These are phyloP conservation scores for Microcebus griseorufus DNA, from an alignment of 2,113 vertebrate species.

Conservation along the genomic window DNA sequence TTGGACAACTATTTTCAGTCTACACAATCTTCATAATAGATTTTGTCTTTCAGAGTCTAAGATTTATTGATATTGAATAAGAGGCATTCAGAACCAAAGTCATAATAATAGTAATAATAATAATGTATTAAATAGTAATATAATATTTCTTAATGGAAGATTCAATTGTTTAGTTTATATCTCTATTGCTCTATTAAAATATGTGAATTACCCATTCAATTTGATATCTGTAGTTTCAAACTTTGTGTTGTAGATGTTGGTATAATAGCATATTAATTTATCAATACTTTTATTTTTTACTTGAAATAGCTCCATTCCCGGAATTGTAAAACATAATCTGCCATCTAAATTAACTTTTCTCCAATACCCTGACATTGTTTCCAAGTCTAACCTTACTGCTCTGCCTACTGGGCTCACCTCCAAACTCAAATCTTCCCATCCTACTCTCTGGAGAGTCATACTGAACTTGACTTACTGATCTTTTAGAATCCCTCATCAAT, in stretches of 20 bases:
- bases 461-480: neutral
- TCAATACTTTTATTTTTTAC: neutral
- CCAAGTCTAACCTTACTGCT: neutral
- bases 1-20: neutral
- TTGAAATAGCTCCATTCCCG: neutral
- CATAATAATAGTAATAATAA: neutral
- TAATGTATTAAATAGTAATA: neutral
- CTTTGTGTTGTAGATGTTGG: neutral
- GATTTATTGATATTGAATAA: conserved; percentile 6
- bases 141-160: neutral
- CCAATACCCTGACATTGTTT: neutral
- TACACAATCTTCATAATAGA: neutral
- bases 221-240: neutral
- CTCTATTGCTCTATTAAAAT: neutral
- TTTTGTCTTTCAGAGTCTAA: neutral
- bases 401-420: neutral
- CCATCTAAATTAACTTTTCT: neutral
- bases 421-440: neutral
- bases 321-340: neutral
- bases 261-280: neutral
- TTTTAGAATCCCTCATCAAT: neutral
- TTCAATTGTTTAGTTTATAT: neutral
- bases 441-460: neutral
- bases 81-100: conserved; percentile 11
- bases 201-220: neutral